Base-by-base conservation (phyloP, 2,888 invertebrate species). In the Brenthis hecate region DNA sequence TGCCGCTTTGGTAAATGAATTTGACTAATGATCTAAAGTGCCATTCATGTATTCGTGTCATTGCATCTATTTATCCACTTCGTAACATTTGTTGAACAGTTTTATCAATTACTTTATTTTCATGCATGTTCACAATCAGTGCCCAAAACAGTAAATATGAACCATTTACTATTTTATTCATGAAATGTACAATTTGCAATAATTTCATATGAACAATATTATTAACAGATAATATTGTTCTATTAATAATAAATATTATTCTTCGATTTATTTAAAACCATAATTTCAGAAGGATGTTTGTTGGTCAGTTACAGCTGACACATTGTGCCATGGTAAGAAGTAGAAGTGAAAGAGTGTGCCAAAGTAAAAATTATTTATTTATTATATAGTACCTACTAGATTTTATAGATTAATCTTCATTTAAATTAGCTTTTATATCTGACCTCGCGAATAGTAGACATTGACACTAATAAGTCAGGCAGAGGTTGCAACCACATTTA, bases 391-490 rank as follows among this genome's bases (percentile, higher is more conserved):
- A 1, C 14, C 14, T 50, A 19, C 1, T 43, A 47, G 16, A 53
- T 47, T 64, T 28, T 23, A n/a, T 32, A 23, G 13, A 48, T 65
- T 36, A 56, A 28, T 48, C 57, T 51, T 19, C 14, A 50, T 32
- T 65, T 36, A 47, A 57, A 50, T 65, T 54, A 19, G 53, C 57
- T 54, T 43, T 62, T 54, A 54, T 36, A 53, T 43, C 47, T 58
- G 62, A 70, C 60, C 69, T 16, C 65, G 55, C 56, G 48, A 68
- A 54, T 56, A 63, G 67, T 54, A 62, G 58, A 58, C 64, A 60
- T 57, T 72, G 70, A 68, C 70, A 65, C 66, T 55, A 65, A 70
- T 68, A 72, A 50, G 66, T 68, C 70, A 70, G 23, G 32, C 11
- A 53, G 32, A 51, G 28, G 28, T 53, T 66, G 68, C 56, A 63